phyloP scores from a whole-genome alignment of 2,888 invertebrate species.

The Branchipolynoe longqiensis region DNA sequence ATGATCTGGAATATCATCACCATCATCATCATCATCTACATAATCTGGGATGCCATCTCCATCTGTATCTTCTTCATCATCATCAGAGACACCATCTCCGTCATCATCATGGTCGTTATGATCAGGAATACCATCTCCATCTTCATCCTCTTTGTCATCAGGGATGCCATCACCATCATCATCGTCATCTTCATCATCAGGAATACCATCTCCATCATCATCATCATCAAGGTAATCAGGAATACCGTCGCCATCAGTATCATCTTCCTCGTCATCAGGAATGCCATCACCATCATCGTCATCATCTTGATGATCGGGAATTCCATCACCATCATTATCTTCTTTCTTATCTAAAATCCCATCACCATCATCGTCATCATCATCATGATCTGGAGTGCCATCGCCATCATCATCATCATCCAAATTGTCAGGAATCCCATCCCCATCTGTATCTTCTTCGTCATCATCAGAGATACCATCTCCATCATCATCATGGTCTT shows the following conservation, averaged over 20 bases:
- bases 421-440: slow-evolving; percentile 66
- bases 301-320: slow-evolving; percentile 70
- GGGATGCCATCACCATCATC: slow-evolving; percentile 73
- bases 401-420: slow-evolving; percentile 64
- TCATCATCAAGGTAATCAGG: slow-evolving; percentile 72
- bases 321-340: slow-evolving; percentile 78
- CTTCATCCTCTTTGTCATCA: slow-evolving; percentile 71
- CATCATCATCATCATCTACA: slow-evolving; percentile 69
- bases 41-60: slow-evolving; percentile 71
- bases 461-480: slow-evolving; percentile 65
- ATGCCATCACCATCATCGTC: slow-evolving; percentile 78
- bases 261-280: slow-evolving; percentile 68
- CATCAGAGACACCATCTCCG: slow-evolving; percentile 74
- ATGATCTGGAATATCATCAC: slow-evolving; percentile 65
- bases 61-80: slow-evolving; percentile 59
- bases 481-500: slow-evolving; percentile 72
- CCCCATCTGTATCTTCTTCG: slow-evolving; percentile 60
- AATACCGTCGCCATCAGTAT: slow-evolving; percentile 75
- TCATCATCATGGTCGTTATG: slow-evolving; percentile 71
- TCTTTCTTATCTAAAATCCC: slow-evolving; percentile 72
- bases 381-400: slow-evolving; percentile 60
- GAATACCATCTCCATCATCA: slow-evolving; percentile 68
- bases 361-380: slow-evolving; percentile 74
- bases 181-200: slow-evolving; percentile 69
- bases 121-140: slow-evolving; percentile 70